These are phyloP conservation scores for Macroramphosus scolopax DNA, from an alignment of 2,797 vertebrate species.

Conservation along the genomic window DNA sequence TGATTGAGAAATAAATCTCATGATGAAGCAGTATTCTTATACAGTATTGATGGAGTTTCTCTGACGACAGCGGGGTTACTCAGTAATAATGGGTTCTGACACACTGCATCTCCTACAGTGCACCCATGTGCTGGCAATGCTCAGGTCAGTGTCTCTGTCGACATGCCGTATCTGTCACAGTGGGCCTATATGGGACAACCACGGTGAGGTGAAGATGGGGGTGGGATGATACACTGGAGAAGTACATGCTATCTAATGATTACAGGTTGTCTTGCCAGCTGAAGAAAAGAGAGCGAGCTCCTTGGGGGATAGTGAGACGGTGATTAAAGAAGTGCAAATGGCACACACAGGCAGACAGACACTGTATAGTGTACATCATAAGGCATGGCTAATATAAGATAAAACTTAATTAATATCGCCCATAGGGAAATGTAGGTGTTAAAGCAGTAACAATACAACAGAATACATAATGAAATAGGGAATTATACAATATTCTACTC, in stretches of 20 bases:
- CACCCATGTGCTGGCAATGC: slow-evolving; percentile 11
- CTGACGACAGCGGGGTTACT: slow-evolving; percentile 40
- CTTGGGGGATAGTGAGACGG: slow-evolving; percentile 19
- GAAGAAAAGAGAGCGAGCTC: slow-evolving; percentile 22
- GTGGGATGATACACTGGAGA: too few species aligned
- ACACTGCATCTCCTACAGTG: slow-evolving; percentile 14
- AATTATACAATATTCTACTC: too few species aligned
- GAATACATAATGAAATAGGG: too few species aligned
- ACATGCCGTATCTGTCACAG: slow-evolving; percentile 22
- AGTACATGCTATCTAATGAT: slow-evolving; percentile 22
- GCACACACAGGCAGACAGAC: slow-evolving; percentile 7
- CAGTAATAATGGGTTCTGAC: slow-evolving; percentile 27
- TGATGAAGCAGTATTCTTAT: slow-evolving; percentile 60
- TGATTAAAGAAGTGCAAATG: slow-evolving; percentile 36
- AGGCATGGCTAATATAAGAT: neutral
- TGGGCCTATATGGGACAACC: slow-evolving; percentile 17
- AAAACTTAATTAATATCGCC: too few species aligned
- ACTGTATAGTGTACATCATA: slow-evolving; percentile 4
- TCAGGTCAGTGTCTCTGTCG: slow-evolving; percentile 27
- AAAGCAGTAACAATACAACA: too few species aligned
- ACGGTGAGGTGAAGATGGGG: slow-evolving; percentile 24
- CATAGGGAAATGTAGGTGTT: too few species aligned
- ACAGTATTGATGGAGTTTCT: slow-evolving; percentile 41
- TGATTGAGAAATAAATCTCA: slow-evolving; percentile 48
- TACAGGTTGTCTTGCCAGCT: slow-evolving; percentile 23